Percentiles rank a stretch among this genome's conserved stretches.
These are phyloP conservation scores for Hipposideros armiger DNA, from an alignment of 2,113 vertebrate species.

Conservation along the genomic window DNA sequence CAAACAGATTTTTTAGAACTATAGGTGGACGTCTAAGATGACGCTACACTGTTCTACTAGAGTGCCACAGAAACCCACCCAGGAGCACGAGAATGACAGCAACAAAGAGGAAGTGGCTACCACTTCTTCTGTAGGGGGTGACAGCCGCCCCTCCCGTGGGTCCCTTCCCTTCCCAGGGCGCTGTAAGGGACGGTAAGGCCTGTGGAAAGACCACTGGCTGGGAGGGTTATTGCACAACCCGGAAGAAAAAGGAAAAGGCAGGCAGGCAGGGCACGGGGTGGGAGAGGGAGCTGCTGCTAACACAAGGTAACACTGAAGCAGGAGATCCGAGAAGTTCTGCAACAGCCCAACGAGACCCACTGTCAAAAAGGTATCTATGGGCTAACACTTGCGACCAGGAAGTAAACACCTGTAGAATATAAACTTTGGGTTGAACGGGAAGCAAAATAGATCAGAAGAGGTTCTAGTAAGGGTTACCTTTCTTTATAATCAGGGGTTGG, in stretches of 20 bases:
- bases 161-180: neutral
- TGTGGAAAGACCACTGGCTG: constrained; percentile 46
- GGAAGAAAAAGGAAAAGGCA: constrained; percentile 47
- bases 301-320: neutral
- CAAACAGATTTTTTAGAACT: constrained; percentile 52
- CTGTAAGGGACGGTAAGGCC: neutral
- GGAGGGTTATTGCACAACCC: constrained; percentile 79
- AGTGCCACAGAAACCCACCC: constrained; percentile 37
- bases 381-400: constrained; percentile 19
- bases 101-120: neutral
- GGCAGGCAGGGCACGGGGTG: neutral
- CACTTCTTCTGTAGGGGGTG: constrained; percentile 32
- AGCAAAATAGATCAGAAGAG: constrained; percentile 36
- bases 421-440: constrained; percentile 24
- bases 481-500: neutral
- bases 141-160: neutral
- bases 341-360: neutral
- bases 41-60: constrained; percentile 53
- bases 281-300: neutral
- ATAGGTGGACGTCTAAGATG: constrained; percentile 28
- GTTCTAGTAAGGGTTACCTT: neutral
- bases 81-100: constrained; percentile 29
- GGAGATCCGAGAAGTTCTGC: neutral
- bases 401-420: neutral
- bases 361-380: neutral